A percentile compares a stretch with the other conserved stretches of the same genome.
Evolutionary conservation across 2,113 vertebrate species (phyloP).

Genomic region (Origma solitaria): DNA sequence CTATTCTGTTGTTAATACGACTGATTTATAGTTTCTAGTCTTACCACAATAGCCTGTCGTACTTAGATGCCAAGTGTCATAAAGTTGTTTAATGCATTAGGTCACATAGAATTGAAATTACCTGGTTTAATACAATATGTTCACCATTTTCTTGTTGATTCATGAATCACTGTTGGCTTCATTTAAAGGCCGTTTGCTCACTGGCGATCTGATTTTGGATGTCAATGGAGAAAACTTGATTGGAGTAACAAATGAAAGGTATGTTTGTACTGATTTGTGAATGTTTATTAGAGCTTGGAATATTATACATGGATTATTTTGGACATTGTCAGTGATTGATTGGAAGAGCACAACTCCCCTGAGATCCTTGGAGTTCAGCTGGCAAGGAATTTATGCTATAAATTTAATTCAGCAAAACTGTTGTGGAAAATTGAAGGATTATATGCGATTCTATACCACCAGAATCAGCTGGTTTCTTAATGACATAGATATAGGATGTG

Average conservation of each 20-base stretch:
- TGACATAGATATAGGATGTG: neutral
- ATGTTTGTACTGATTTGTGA: neutral
- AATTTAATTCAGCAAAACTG: neutral
- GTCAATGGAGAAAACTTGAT: slow-evolving; percentile 84
- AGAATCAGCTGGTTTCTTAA: neutral
- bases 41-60: neutral
- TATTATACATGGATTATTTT: neutral
- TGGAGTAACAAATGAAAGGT: slow-evolving; percentile 85
- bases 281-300: neutral
- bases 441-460: neutral
- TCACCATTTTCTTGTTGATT: neutral
- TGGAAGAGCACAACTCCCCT: neutral
- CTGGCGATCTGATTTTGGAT: slow-evolving; percentile 85
- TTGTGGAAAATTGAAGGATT: neutral
- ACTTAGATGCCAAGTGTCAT: neutral
- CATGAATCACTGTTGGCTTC: neutral
- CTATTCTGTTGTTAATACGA: neutral
- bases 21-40: neutral
- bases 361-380: neutral
- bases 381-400: neutral
- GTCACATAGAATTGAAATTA: neutral
- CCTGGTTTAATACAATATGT: neutral
- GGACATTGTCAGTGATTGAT: neutral
- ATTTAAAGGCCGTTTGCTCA: slow-evolving; percentile 76
- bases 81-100: neutral